phyloP scores from a whole-genome alignment of 2,113 vertebrate species.

The Crotalus viridis region DNA sequence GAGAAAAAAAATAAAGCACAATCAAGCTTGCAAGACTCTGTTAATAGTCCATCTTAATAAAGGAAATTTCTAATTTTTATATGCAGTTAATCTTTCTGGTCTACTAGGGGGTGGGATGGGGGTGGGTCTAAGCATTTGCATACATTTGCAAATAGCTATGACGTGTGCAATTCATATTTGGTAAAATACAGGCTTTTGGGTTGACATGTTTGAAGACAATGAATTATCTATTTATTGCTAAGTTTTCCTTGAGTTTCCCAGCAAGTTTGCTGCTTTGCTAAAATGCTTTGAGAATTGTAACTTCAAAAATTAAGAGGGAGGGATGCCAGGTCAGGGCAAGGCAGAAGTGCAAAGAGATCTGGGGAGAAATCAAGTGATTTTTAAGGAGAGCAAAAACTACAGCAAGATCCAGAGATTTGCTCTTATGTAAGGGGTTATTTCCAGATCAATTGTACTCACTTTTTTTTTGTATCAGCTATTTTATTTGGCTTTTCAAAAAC shows the following conservation, averaged over 20 bases:
- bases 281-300: constrained; percentile 8
- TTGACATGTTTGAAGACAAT: neutral
- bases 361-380: neutral
- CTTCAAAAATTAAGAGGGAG: constrained; percentile 1
- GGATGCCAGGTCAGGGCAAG: neutral
- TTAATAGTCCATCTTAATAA: neutral
- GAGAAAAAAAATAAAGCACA: neutral
- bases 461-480: neutral
- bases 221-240: neutral
- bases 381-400: neutral
- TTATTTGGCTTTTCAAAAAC: neutral
- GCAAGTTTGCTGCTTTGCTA: neutral
- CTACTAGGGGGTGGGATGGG: neutral
- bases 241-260: neutral
- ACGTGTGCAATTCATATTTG: neutral
- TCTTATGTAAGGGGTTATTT: neutral
- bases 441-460: neutral
- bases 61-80: neutral
- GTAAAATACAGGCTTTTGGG: neutral
- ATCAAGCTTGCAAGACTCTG: neutral
- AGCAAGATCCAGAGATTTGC: neutral
- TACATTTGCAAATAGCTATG: neutral
- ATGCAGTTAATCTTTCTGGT: neutral
- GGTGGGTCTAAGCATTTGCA: neutral
- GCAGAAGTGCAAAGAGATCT: neutral